Percentiles rank a stretch among this genome's conserved stretches.
These are phyloP conservation scores for Hippoglossus hippoglossus DNA, from an alignment of 2,797 vertebrate species.

Conservation along the genomic window DNA sequence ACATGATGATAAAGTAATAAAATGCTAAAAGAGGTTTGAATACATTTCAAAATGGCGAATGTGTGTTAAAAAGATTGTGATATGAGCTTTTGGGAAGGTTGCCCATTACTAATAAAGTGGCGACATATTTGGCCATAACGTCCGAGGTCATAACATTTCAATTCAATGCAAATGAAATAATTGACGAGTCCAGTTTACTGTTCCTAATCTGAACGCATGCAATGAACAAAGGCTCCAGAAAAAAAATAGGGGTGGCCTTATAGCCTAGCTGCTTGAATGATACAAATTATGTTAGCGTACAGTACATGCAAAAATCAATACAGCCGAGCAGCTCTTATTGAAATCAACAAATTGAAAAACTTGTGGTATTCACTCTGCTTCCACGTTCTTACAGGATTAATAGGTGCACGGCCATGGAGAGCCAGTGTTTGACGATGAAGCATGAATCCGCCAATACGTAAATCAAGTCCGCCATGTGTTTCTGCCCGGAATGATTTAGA, in stretches of 20 bases:
- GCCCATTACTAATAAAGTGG: background rate
- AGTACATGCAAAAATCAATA: constrained; percentile 49
- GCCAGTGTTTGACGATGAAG: constrained; percentile 78
- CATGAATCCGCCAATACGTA: constrained; percentile 75
- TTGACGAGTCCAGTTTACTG: constrained; percentile 6
- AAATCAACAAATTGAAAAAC: constrained; percentile 64
- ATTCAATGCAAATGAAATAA: constrained; percentile 12
- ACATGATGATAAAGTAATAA: background rate
- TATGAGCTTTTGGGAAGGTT: background rate
- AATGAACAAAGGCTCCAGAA: constrained; percentile 25
- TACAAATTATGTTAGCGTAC: constrained; percentile 53
- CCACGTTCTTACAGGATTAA: constrained; percentile 68
- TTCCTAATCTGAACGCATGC: constrained; percentile 20
- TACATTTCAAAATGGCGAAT: background rate
- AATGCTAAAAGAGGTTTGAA: background rate
- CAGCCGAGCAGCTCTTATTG: constrained; percentile 39
- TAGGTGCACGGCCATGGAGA: constrained; percentile 58
- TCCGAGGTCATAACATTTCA: constrained; percentile 25
- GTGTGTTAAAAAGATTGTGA: background rate
- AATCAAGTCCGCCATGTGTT: constrained; percentile 72
- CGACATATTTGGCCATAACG: constrained; percentile 4
- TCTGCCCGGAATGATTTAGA: constrained; percentile 78
- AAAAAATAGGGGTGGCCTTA: constrained; percentile 11
- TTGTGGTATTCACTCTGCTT: constrained; percentile 45
- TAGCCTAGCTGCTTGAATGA: constrained; percentile 43